Evolutionary conservation across 1,140 invertebrate species (phyloP).

Genomic region (Pseudomyrmex pallidus): DNA sequence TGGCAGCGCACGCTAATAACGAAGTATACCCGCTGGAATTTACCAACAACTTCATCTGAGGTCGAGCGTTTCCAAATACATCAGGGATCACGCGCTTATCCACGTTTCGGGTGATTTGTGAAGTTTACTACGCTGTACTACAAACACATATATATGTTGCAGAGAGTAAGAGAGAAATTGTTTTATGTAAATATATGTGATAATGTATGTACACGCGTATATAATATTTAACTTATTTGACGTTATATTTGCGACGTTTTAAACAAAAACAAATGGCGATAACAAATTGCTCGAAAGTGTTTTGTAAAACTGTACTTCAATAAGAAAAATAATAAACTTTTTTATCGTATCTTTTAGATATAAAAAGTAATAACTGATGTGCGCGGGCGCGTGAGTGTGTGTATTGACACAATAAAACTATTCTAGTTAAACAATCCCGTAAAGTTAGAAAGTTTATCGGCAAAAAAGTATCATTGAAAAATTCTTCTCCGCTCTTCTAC

Average conservation of each 20-base stretch:
- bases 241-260: too few relatives aligned
- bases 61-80: not conserved
- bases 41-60: constrained; percentile 44
- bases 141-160: not conserved
- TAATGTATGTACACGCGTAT: not conserved
- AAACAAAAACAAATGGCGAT: not conserved
- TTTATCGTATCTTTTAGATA: not conserved
- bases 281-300: not conserved
- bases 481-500: constrained; percentile 22
- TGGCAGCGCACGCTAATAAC: constrained; percentile 21
- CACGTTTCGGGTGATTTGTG: not conserved
- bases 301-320: not conserved
- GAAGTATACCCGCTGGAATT: constrained; percentile 48
- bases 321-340: not conserved
- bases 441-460: not conserved
- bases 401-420: not conserved
- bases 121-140: not conserved
- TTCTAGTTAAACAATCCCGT: constrained; percentile 7
- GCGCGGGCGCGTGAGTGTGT: too few relatives aligned
- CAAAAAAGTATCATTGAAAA: constrained; percentile 21
- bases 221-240: not conserved
- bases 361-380: not conserved
- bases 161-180: constrained; percentile 1
- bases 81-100: constrained; percentile 7
- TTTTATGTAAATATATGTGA: not conserved